Base-by-base conservation (phyloP, 2,113 vertebrate species). In the Hypomesus transpacificus region DNA sequence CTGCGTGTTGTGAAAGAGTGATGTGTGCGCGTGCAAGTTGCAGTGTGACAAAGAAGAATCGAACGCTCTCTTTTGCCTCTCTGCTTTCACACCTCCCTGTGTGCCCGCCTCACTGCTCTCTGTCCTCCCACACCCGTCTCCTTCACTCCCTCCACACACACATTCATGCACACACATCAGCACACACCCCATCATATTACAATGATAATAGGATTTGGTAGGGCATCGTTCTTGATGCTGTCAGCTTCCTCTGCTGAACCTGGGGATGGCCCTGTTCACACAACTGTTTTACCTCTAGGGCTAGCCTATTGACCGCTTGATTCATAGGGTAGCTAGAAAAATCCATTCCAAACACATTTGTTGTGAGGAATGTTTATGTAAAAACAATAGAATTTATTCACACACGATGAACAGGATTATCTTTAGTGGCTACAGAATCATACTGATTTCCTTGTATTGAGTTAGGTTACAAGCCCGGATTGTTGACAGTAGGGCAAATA, bases 121-220 rank as follows among this genome's bases (percentile, higher is more conserved):
- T 73, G 61, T 85, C 73, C 72, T 73, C 75, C 24, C 59, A 22
- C 24, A 26, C 5, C 59, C 59, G 8, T 28, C 21, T 61, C 76
- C 74, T 72, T 78, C 68, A 46, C 69, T 80, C 72, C 77, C 68
- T 78, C 81, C 69, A 70, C 75, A 70, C 76, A 70, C 69, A 57
- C 64, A 68, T 67, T 78, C 76, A 77, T 74, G 77, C 74, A 56
- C 78, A 77, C 66, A 82, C 58, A 79, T 82, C 66, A 71, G 80
- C 77, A 78, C 76, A 84, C 83, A 85, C 84, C 80, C 81, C 77
- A 50, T 88, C 78, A 84, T 79, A 89, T 90, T 88, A 85, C 85
- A 81, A 84, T 87, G 87, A 80, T 89, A 90, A 90, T 89, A 84
- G 88, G 88, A 89, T 91, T 85, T 86, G 81, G 86, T 13, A 85